A percentile compares a stretch with the other conserved stretches of the same genome.
Evolutionary conservation across 2,797 vertebrate species (phyloP).

Genomic region (Scomberomorus guttatus): DNA sequence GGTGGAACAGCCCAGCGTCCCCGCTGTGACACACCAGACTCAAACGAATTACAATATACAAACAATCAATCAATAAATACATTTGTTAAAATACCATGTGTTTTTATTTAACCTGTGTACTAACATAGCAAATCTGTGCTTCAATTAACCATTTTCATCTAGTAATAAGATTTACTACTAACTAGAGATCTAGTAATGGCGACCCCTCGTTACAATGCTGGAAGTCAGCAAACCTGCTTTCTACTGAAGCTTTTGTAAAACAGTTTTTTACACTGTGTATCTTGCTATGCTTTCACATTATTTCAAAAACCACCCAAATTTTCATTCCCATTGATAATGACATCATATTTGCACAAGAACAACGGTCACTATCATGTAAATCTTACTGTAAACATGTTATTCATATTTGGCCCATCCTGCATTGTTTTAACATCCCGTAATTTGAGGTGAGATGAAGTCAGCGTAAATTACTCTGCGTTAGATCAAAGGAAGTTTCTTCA

Average conservation of each 20-base stretch:
- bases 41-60: no score
- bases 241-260: slow-evolving; percentile 21
- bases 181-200: no score
- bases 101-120: no score
- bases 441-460: slow-evolving; percentile 37
- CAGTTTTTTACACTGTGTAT: slow-evolving; percentile 8
- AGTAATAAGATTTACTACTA: no score
- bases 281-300: slow-evolving; percentile 3
- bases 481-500: slow-evolving; percentile 56
- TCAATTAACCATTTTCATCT: no score
- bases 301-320: slow-evolving; percentile 11
- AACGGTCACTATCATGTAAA: slow-evolving; percentile 16
- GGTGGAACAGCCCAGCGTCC: no score
- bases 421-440: slow-evolving; percentile 30
- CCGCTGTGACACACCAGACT: no score
- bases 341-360: background rate
- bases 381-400: slow-evolving; percentile 32
- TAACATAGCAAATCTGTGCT: no score
- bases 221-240: slow-evolving; percentile 33
- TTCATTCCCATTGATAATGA: slow-evolving; percentile 11
- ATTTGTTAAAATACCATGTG: no score
- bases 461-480: slow-evolving; percentile 15
- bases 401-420: slow-evolving; percentile 18
- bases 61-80: no score
- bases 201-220: background rate